These are phyloP conservation scores for Serranus cabrilla DNA, from an alignment of 2,797 vertebrate genomes.

Conservation along the genomic window DNA sequence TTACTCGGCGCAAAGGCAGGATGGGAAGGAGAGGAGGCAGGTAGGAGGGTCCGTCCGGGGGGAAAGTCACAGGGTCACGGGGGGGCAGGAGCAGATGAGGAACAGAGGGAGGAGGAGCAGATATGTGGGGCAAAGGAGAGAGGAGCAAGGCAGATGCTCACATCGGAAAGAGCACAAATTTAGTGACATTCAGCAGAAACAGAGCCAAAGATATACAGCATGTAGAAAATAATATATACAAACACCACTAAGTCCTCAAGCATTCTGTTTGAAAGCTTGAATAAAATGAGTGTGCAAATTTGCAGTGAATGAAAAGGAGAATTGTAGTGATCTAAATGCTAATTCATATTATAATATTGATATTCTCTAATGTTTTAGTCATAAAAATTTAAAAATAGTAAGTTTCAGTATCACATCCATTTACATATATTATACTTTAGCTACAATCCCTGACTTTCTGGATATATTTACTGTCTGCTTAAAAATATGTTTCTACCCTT, in stretches of 20 bases:
- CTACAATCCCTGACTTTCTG: not conserved
- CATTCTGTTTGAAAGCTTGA: not conserved
- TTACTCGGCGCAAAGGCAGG: conserved; percentile 74
- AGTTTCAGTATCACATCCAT: not conserved
- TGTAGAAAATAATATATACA: too few relatives aligned
- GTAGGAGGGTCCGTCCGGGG: conserved; percentile 65
- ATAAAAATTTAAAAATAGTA: not conserved
- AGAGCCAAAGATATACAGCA: not conserved
- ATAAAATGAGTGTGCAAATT: not conserved
- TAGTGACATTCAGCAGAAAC: conserved; percentile 41
- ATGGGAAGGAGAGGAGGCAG: conserved; percentile 68
- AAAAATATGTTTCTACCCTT: not conserved
- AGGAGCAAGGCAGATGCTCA: conserved; percentile 50
- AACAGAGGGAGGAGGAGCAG: conserved; percentile 22
- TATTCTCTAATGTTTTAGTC: not conserved
- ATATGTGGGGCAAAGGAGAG: conserved; percentile 8
- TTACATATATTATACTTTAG: not conserved
- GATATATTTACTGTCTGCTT: not conserved
- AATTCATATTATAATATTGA: not conserved
- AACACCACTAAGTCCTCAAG: not conserved
- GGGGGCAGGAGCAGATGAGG: conserved; percentile 43
- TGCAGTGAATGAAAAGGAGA: not conserved
- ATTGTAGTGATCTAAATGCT: not conserved
- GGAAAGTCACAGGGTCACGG: conserved; percentile 49
- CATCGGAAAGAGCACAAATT: conserved; percentile 53